A percentile compares a stretch with the other conserved stretches of the same genome.
Conservation (phyloP, 35 echinoderm and acorn worm species). For the Lytechinus pictus region DNA sequence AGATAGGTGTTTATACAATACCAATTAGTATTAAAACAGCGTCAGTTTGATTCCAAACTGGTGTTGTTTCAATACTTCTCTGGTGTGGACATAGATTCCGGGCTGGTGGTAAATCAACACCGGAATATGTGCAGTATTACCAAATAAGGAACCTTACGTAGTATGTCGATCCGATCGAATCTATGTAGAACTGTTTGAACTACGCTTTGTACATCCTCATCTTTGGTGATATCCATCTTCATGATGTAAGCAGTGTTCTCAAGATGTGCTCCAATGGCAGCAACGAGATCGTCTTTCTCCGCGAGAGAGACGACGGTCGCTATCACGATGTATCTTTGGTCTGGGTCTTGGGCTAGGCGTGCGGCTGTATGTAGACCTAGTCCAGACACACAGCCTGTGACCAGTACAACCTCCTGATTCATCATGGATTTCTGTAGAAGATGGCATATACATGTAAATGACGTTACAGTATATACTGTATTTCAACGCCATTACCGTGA, state of each 20-base stretch:
- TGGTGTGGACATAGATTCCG: no score
- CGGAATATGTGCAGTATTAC: no score
- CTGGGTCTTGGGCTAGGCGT: slow-evolving; percentile 42
- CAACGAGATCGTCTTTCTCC: slow-evolving; percentile 44
- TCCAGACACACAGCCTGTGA: slow-evolving; percentile 59
- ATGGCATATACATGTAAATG: no score
- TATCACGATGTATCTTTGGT: slow-evolving; percentile 38
- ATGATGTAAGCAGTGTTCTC: slow-evolving; percentile 54
- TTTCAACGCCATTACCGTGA: no score
- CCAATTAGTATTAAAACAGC: no score
- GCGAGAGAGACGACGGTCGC: slow-evolving; percentile 42
- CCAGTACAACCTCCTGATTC: slow-evolving; percentile 21
- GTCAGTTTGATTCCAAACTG: no score
- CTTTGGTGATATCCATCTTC: slow-evolving; percentile 57
- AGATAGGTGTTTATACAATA: no score
- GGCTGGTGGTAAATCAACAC: no score
- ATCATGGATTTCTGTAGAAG: background rate
- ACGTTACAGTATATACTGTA: no score
- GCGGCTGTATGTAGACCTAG: slow-evolving; percentile 47
- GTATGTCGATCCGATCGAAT: slow-evolving; percentile 40
- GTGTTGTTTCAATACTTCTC: no score
- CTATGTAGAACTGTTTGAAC: slow-evolving; percentile 7
- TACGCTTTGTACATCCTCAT: background rate
- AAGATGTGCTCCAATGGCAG: slow-evolving; percentile 36
- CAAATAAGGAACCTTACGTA: slow-evolving; percentile 13